phyloP scores from a whole-genome alignment of 1,140 invertebrate species.

The Drosophila sulfurigaster region DNA sequence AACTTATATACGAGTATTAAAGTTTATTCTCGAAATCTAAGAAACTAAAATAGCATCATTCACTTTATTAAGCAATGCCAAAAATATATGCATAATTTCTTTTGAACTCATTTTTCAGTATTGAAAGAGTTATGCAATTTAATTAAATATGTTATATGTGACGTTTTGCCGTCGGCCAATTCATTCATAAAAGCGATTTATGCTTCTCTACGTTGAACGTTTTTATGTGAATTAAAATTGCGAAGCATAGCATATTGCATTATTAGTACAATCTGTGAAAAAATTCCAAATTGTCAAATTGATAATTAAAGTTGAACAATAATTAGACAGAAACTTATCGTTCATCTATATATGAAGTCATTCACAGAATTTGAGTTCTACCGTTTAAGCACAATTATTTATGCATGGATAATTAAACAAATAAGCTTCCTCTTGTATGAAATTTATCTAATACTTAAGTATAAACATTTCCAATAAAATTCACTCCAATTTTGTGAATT shows the following conservation, averaged over 20 bases:
- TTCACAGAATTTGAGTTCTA: neutral
- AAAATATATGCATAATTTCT: no score
- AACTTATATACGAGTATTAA: neutral
- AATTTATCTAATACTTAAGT: neutral
- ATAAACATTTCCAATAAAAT: neutral
- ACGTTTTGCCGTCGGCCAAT: conserved; percentile 25
- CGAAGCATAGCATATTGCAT: no score
- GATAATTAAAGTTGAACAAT: neutral
- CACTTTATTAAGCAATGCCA: no score
- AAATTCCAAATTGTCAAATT: neutral
- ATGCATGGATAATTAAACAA: neutral
- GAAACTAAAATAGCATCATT: neutral
- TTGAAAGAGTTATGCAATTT: neutral
- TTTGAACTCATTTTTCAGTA: no score
- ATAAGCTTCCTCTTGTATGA: neutral
- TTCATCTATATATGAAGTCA: neutral
- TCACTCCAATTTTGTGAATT: neutral
- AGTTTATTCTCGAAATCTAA: neutral
- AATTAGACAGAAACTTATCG: neutral
- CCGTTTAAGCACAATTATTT: conserved; percentile 8
- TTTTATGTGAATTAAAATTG: neutral
- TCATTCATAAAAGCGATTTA: neutral
- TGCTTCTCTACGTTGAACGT: neutral
- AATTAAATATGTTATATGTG: neutral
- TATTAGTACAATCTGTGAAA: no score